These are phyloP conservation scores for Dreissena rostriformis DNA, from an alignment of 1,140 invertebrate genomes.

Conservation along the genomic window DNA sequence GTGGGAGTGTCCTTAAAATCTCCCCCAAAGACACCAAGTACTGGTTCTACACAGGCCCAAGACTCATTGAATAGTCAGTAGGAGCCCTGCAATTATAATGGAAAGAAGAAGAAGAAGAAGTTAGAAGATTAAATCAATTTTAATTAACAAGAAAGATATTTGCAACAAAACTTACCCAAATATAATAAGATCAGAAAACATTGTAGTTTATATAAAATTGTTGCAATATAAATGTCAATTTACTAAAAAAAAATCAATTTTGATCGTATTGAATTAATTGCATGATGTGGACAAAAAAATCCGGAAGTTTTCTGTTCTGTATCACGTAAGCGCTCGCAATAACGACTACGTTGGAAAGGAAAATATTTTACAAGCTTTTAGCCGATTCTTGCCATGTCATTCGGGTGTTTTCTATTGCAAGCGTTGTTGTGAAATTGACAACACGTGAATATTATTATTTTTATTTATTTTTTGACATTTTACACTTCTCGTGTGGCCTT, in stretches of 20 bases:
- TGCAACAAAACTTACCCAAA: conserved; percentile 34
- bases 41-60: too few species aligned
- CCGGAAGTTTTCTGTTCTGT: background rate
- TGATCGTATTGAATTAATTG: background rate
- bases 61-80: too few species aligned
- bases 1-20: too few species aligned
- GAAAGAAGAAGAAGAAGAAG: too few species aligned
- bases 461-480: background rate
- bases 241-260: background rate
- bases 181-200: conserved; percentile 49
- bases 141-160: background rate
- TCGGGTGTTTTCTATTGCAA: background rate
- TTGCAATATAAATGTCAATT: background rate
- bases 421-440: conserved; percentile 33
- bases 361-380: too few species aligned
- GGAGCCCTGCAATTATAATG: too few species aligned
- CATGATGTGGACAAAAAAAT: background rate
- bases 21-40: too few species aligned
- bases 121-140: background rate
- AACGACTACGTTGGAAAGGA: background rate
- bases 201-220: background rate
- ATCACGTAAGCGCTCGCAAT: background rate
- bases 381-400: background rate
- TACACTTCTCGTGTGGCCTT: too few species aligned
- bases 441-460: conserved; percentile 22